Evolutionary conservation across 2,797 vertebrate species (phyloP), one percentile per base, ranked within the genome.

Genomic region (Lepus oiostolus): DNA sequence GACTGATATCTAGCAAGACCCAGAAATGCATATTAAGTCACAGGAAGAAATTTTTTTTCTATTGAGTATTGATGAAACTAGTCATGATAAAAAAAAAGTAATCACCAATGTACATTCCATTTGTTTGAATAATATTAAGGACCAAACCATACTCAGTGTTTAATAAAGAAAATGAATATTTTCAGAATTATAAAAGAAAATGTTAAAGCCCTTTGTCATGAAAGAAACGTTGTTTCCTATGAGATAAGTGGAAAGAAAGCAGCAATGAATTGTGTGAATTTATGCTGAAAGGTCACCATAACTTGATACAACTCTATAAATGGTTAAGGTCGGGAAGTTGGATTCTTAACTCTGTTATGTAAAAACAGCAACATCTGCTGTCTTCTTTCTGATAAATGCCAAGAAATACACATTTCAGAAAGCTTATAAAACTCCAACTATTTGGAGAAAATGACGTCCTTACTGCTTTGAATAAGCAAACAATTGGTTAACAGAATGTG

Each of bases 381-480:
- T 83, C 79, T 72, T 92, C 88, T 94, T 90, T 93, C 58, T 80
- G 67, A 81, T 63, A 94, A 95, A 96, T 94, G 85, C 82, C 65
- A 94, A 79, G 90, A 88, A 95, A 81, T 81, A 63, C 42, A 90
- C 67, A 76, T 82, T 94, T 82, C 24, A 88, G 85, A 85, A 92
- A 88, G 67, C 85, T 90, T 80, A 84, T 19, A 86, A 96, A 93
- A 76, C 62, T 75, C 94, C 3, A 89, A 3, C 74, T 77, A 26
- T 94, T 96, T 95, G 68, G 88, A 85, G 94, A 91, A 95, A 91
- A 88, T 93, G 79, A 32, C 26, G 63, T 91, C 84, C 82, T 62
- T 42, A 60, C 26, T 89, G 80, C 88, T 92, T 93, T 93, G 63
- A 95, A n/a, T 91, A 85, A 91, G 85, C 88, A 94, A 95, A 92